Conservation (phyloP, 2,888 invertebrate species). For the Leptopilina drosophilae region DNA sequence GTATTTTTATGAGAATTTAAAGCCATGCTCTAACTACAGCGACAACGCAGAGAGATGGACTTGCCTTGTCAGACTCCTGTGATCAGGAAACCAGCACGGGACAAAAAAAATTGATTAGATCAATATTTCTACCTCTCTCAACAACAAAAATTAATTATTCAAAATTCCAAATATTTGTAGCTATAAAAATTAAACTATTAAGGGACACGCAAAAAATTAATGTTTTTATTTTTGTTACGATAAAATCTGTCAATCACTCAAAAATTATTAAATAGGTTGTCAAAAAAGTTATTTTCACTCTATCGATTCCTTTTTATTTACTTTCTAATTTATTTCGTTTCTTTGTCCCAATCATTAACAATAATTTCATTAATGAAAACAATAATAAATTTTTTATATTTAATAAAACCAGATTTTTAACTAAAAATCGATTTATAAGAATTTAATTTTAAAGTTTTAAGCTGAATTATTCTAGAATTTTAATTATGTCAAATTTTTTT, state of each 20-base stretch:
- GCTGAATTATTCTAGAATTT: too few species aligned
- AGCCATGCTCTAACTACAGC: conserved; percentile 74
- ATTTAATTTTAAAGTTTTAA: too few species aligned
- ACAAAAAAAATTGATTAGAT: conserved; percentile 69
- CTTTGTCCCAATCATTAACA: too few species aligned
- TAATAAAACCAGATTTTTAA: too few species aligned
- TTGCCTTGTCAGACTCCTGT: conserved; percentile 87
- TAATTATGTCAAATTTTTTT: too few species aligned
- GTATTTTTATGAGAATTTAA: conserved; percentile 45
- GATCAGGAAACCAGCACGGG: conserved; percentile 69
- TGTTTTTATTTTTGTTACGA: background rate
- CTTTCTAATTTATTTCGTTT: too few species aligned
- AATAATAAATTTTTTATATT: too few species aligned
- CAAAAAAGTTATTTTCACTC: too few species aligned
- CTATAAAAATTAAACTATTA: conserved; percentile 48
- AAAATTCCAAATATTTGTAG: conserved; percentile 43
- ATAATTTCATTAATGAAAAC: too few species aligned
- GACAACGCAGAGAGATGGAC: conserved; percentile 75
- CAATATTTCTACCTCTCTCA: conserved; percentile 50
- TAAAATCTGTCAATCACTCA: background rate
- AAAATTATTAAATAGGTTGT: background rate
- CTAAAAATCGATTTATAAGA: too few species aligned
- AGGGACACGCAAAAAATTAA: conserved; percentile 16
- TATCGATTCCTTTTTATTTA: too few species aligned
- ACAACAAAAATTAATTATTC: conserved; percentile 68